phyloP scores from a whole-genome alignment of 2,797 vertebrate species.

The Arnoldichthys spilopterus region DNA sequence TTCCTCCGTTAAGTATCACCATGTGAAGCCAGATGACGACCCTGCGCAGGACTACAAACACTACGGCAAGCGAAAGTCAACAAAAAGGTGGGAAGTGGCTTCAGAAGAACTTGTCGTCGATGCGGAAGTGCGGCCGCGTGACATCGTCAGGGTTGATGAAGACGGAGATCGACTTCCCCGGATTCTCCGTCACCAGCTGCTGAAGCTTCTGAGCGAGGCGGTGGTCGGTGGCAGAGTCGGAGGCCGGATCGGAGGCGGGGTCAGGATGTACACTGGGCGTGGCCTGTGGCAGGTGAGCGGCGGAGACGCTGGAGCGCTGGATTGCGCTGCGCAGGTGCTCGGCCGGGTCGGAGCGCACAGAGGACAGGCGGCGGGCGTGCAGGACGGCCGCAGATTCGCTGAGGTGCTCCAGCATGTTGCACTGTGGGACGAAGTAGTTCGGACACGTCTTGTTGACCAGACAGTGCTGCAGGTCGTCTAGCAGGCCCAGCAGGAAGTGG shows the following conservation, averaged over 20 bases:
- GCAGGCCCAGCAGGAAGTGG: conserved; percentile 92
- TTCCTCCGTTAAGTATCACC: too few species aligned
- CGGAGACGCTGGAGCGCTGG: conserved; percentile 88
- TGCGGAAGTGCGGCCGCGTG: conserved; percentile 95
- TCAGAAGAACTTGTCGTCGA: conserved; percentile 99
- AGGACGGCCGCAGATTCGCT: conserved; percentile 89
- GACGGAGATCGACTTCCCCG: conserved; percentile 96
- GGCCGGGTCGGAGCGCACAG: conserved; percentile 89
- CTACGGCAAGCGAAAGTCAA: conserved; percentile 33
- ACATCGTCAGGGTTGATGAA: conserved; percentile 98
- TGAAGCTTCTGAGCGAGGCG: conserved; percentile 96
- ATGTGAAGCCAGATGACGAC: background rate
- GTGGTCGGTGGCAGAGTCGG: conserved; percentile 87
- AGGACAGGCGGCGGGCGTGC: conserved; percentile 90
- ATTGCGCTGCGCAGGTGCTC: conserved; percentile 94
- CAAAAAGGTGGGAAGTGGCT: conserved; percentile 35
- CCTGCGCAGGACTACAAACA: background rate
- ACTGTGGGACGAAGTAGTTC: conserved; percentile 97
- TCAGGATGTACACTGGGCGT: conserved; percentile 72
- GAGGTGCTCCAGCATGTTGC: conserved; percentile 97
- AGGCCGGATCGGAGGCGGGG: conserved; percentile 85
- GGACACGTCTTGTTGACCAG: conserved; percentile 95
- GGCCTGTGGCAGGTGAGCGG: conserved; percentile 87
- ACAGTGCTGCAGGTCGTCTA: conserved; percentile 95
- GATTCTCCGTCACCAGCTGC: conserved; percentile 97